Evolutionary conservation across 2,113 vertebrate species (phyloP), one percentile per base, ranked within the genome.

Genomic region (Taurulus bubalis): DNA sequence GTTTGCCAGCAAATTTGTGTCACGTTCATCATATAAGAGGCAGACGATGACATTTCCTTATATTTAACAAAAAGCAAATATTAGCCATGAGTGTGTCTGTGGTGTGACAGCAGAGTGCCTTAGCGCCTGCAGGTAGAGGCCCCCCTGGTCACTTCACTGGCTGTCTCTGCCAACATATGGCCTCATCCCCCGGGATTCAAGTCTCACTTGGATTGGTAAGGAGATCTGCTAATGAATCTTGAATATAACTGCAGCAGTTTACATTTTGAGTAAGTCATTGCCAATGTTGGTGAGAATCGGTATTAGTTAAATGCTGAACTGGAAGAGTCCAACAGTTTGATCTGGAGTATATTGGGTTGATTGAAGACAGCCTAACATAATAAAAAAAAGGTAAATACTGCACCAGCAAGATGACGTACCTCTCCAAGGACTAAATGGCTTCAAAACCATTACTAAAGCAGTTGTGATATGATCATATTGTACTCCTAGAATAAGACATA

Each of bases 111-210:
- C 58, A 69, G 40, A 34, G 58, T 66, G 86, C 85, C 79, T 84
- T 83, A 59, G 75, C 30, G 56, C 70, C 75, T 79, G 67, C 83
- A 82, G 88, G 83, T 53, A 78, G 64, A 79, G 86, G 49, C 76
- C 82, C 76, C 72, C 47, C 69, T 55, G 83, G 74, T 82, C 45
- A 82, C 24, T 79, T 86, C 60, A 64, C 78, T 12, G 10, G 59
- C 75, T 83, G 85, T 83, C 86, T 65, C 55, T 66, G 26, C 40
- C 53, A 75, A 84, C 89, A 86, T 82, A 40, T 85, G 90, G 51
- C 40, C 79, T 90, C 90, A 26, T 66, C 69, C 22, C 16, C 34
- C 1, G 49, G 62, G 56, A 77, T 58, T 49, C 42, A 30, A n/a
- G 63, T 26, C 64, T 38, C 68, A 51, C 40, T 63, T 56, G 26